Evolutionary conservation across 2,113 vertebrate species (phyloP), one percentile per base, ranked within the genome.

Genomic region (Pipa parva): DNA sequence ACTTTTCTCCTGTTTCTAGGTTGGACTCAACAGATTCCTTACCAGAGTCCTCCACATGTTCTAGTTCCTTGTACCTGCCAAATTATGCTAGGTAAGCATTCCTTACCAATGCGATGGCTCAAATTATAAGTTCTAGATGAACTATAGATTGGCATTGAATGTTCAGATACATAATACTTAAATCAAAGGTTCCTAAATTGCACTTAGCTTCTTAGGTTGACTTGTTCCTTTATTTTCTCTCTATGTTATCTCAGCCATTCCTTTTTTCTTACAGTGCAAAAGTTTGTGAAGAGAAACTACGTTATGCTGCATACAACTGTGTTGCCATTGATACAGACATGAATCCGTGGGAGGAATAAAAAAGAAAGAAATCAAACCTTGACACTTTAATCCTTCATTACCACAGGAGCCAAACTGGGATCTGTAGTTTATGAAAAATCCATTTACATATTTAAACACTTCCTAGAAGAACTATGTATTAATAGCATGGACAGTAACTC

Each of bases 321-420:
- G 95, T 99, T 73, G 97, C 97, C 68, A 99, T 99, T 11, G 97
- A 98, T 80, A 97, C 93, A 1, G 95, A 99, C 62, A 93, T 99
- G 94, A 97, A 94, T 69, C 97, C 97, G 0, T 99, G 97, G 97
- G 97, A 98, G 28, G 97, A 98, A 76, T 99, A 86, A 90, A 15
- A n/a, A 42, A 42, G 39, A 3, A 42, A 42, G 4, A 36, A 13
- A 13, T 4, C 10, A 36, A 36, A 2, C 33, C 33, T 12, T 36
- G 33, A 36, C 33, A 11, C 8, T 3, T 33, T 33, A 7, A 33
- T 11, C 11, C 2, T 36, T 36, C 7, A 36, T 13, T 36, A 36
- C 5, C 15, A 7, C 33, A 42, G 39, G 6, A 42, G n/a, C 17
- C 17, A 15, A 15, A 42, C 39, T n/a, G 39, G 39, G 17, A 42